A percentile compares a stretch with the other conserved stretches of the same genome.
Evolutionary conservation across 2,797 vertebrate genomes (phyloP).

Genomic region (Syngnathus rostellatus): DNA sequence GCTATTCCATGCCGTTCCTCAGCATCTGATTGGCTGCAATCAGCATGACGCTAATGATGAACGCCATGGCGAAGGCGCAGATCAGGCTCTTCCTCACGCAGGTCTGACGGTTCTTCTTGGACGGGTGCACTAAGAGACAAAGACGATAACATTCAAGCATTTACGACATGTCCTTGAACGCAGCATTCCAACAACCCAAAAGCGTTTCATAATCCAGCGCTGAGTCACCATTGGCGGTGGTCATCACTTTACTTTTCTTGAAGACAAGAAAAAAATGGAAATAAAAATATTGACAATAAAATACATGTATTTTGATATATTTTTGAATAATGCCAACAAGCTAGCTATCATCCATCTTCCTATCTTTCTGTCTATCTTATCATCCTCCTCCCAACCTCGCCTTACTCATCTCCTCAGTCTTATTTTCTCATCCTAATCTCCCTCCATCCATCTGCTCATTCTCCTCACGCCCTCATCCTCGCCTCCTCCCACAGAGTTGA

Average conservation of each 20-base stretch:
- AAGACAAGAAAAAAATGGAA: too few species aligned
- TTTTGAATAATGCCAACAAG: too few species aligned
- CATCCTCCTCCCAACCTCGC: not conserved
- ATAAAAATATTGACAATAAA: too few species aligned
- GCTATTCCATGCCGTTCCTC: conserved; percentile 97
- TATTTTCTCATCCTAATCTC: not conserved
- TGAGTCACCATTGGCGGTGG: too few species aligned
- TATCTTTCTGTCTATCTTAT: not conserved
- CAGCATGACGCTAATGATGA: conserved; percentile 99
- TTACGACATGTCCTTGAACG: not conserved
- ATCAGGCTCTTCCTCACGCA: conserved; percentile 98
- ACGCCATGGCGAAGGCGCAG: conserved; percentile 98
- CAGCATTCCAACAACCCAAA: not conserved
- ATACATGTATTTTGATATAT: too few species aligned
- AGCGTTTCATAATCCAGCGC: not conserved
- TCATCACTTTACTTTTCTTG: too few species aligned
- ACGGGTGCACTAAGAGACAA: conserved; percentile 61
- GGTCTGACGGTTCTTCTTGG: conserved; percentile 86
- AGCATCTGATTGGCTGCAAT: conserved; percentile 99
- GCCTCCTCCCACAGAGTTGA: conserved; percentile 33
- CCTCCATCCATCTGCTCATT: not conserved
- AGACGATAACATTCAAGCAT: not conserved
- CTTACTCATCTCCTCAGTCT: not conserved
- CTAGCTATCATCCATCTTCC: too few species aligned
- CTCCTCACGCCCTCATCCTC: not conserved